phyloP scores from a whole-genome alignment of 2,113 vertebrate genomes.

The Urocitellus parryii region DNA sequence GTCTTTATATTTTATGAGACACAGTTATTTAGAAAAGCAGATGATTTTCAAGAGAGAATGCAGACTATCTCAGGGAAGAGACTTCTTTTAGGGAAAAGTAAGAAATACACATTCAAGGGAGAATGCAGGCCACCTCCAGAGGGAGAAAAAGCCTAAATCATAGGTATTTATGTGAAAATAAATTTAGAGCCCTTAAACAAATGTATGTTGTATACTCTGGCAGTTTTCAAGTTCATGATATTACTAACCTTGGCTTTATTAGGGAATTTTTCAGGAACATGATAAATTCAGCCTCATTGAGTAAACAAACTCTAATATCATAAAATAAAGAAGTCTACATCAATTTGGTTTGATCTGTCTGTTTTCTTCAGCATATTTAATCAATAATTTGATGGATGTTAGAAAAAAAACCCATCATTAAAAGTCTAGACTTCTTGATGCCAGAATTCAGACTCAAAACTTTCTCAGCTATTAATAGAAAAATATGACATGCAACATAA shows the following conservation, averaged over 20 bases:
- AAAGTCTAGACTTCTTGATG: neutral
- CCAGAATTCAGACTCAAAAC: slow-evolving; percentile 31
- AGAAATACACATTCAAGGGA: too few species aligned
- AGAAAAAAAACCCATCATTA: slow-evolving; percentile 6
- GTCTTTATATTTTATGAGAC: neutral
- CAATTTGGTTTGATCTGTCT: neutral
- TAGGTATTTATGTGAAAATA: neutral
- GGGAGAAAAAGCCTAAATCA: neutral
- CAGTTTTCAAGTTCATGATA: neutral
- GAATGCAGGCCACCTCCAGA: too few species aligned
- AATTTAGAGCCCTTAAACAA: neutral
- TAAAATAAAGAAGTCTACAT: slow-evolving; percentile 14
- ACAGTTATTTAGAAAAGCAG: too few species aligned
- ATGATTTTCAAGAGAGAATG: too few species aligned
- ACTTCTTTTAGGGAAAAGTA: too few species aligned
- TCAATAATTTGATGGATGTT: slow-evolving; percentile 49
- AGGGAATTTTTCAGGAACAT: neutral
- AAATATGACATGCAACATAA: neutral
- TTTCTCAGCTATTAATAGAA: neutral
- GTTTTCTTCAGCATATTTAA: slow-evolving; percentile 37
- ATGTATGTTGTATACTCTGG: neutral
- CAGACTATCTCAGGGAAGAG: too few species aligned
- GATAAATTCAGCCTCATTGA: neutral
- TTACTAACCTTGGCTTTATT: neutral
- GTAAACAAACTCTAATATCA: slow-evolving; percentile 14